A percentile compares a stretch with the other conserved stretches of the same genome.
These are phyloP conservation scores for Mantis religiosa DNA, from an alignment of 2,888 invertebrate genomes.

Conservation along the genomic window DNA sequence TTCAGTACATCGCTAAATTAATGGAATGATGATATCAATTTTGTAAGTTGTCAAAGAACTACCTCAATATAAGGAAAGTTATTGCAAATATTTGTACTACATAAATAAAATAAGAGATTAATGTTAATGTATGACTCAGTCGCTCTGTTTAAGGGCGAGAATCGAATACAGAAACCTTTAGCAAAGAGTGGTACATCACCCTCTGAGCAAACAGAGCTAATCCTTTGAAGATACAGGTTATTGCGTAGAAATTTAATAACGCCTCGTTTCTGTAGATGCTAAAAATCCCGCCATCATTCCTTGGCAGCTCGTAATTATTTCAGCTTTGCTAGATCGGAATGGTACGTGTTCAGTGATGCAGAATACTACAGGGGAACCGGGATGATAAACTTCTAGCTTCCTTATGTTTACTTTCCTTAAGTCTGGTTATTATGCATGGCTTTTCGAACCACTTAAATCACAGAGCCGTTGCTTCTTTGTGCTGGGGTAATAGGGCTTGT, in stretches of 20 bases:
- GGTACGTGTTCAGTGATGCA: not conserved
- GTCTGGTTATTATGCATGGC: not conserved
- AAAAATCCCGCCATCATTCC: not conserved
- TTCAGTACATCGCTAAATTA: no score
- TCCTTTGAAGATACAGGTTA: not conserved
- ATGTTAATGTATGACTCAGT: not conserved
- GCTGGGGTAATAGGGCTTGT: not conserved
- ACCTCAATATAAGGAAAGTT: no score
- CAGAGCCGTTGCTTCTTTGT: not conserved
- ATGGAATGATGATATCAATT: no score
- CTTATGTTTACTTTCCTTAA: not conserved
- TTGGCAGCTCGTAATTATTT: not conserved
- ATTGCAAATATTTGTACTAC: no score
- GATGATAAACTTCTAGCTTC: not conserved
- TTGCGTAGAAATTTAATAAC: not conserved
- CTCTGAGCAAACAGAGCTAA: not conserved
- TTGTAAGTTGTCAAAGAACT: no score
- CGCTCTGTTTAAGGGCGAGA: not conserved
- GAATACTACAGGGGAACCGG: not conserved
- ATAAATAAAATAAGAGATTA: not conserved
- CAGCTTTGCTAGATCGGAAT: not conserved
- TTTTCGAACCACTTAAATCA: not conserved
- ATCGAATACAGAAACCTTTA: not conserved
- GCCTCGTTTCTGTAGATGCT: not conserved
- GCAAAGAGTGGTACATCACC: not conserved